Base-by-base conservation (phyloP, 2,113 vertebrate species). In the Camelus bactrianus region DNA sequence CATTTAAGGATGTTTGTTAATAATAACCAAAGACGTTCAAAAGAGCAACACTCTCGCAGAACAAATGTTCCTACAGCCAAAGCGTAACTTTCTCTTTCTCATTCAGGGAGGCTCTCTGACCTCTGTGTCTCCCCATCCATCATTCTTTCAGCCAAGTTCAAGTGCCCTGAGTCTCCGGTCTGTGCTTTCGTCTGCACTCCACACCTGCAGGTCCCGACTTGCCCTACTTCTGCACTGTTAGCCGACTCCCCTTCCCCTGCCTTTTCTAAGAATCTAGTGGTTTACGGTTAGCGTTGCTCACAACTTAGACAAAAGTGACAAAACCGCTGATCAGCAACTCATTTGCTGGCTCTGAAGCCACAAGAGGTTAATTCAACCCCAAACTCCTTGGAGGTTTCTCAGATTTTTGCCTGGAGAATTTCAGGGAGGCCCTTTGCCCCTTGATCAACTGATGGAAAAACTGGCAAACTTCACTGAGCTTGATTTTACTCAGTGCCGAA, bases 1-100 rank as follows among this genome's bases (percentile, higher is more conserved):
- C 96, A 86, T 89, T 97, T 94, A 70, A 89, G 60, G 75, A 50
- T 65, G 58, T 85, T 93, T 58, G 48, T 58, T 97, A 96, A 94
- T 93, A 97, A n/a, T 92, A 90, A 95, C 65, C 35, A 19, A 32
- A 62, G 24, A 75, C 93, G 92, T 24, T 82, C 15, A 69, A 60
- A 91, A 96, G 85, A 90, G 62, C 30, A 64, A 58, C 90, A 52
- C 19, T 93, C 52, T 58, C 92, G 80, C 24, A 60, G 83, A 90
- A 85, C 65, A 88, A 24, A 73, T 30, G 28, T 19, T 76, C n/a
- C 20, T 56, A 16, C 8, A 52, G 52, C 62, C 67, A 13, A 46
- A 84, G 24, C 3, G 20, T 14, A 13, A 12, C 1, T 30, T 54
- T 54, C 8, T 58, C 28, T 35, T 75, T 91, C 52, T 32, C 19